Evolutionary conservation across 2,113 vertebrate genomes (phyloP).

Genomic region (Pleuronectes platessa): DNA sequence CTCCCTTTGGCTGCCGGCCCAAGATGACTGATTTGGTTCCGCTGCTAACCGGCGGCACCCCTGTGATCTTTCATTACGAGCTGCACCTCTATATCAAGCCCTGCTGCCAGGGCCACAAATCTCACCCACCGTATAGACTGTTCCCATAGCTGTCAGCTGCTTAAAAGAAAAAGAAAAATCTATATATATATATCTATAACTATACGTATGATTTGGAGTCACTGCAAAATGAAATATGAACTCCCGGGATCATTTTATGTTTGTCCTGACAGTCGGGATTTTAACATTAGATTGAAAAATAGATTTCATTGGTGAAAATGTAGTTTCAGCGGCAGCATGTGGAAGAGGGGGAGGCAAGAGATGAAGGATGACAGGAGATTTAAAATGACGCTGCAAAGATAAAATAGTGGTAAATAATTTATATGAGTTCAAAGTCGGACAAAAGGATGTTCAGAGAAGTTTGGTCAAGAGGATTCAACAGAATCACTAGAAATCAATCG

Average conservation of each 20-base stretch:
- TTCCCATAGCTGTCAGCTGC: constrained; percentile 30
- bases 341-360: not conserved
- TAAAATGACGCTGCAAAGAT: not conserved
- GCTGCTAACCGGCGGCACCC: constrained; percentile 24
- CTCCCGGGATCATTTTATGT: not conserved
- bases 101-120: constrained; percentile 23
- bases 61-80: constrained; percentile 59
- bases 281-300: constrained; percentile 1
- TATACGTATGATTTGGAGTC: constrained; percentile 2
- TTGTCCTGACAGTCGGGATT: constrained; percentile 7
- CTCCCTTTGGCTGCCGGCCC: constrained; percentile 28
- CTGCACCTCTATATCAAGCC: constrained; percentile 45
- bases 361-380: not conserved
- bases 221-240: constrained; percentile 21
- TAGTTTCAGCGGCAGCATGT: not conserved
- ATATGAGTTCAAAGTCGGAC: not conserved
- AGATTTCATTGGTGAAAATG: not conserved
- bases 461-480: too few species aligned
- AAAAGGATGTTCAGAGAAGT: not conserved
- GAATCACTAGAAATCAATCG: too few species aligned
- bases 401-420: not conserved
- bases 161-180: constrained; percentile 5
- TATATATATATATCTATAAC: not conserved
- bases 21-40: constrained; percentile 47
- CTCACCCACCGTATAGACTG: constrained; percentile 17